A percentile compares a stretch with the other conserved stretches of the same genome.
phyloP scores from a whole-genome alignment of 2,797 vertebrate genomes.

The Malacoraja senta region DNA sequence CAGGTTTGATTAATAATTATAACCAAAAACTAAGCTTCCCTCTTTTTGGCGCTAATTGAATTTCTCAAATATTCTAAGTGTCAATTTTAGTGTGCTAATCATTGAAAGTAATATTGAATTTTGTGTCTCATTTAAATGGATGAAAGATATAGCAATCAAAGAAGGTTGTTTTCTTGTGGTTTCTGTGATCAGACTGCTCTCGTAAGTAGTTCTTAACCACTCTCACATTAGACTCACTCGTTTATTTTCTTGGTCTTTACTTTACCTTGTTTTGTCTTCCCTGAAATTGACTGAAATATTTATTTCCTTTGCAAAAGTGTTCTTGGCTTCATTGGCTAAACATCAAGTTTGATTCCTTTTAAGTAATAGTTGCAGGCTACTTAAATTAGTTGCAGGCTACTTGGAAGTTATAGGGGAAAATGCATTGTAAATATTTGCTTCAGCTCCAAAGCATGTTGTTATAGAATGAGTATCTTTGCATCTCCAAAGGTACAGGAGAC shows the following conservation, averaged over 20 bases:
- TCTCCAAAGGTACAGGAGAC: neutral
- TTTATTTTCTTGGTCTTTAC: neutral
- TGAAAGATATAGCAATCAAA: neutral
- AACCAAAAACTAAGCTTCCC: no score
- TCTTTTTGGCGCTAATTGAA: neutral
- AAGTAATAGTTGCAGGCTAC: neutral
- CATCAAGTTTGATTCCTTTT: neutral
- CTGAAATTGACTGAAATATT: neutral
- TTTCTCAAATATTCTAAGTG: neutral
- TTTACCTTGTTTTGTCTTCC: no score
- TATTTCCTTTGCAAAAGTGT: conserved; percentile 4
- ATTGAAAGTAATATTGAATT: neutral
- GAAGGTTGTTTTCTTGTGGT: neutral
- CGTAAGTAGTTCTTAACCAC: no score
- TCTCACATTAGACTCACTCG: neutral
- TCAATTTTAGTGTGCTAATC: neutral
- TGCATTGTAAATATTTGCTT: neutral
- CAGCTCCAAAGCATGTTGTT: neutral
- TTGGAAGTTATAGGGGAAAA: neutral
- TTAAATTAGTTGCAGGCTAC: neutral
- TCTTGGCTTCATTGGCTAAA: neutral
- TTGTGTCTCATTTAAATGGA: conserved; percentile 8
- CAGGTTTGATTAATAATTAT: no score
- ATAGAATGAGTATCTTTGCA: neutral
- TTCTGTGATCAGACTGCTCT: neutral